These are phyloP conservation scores for Drosophila borborema DNA, from an alignment of 2,888 invertebrate species.

Conservation along the genomic window DNA sequence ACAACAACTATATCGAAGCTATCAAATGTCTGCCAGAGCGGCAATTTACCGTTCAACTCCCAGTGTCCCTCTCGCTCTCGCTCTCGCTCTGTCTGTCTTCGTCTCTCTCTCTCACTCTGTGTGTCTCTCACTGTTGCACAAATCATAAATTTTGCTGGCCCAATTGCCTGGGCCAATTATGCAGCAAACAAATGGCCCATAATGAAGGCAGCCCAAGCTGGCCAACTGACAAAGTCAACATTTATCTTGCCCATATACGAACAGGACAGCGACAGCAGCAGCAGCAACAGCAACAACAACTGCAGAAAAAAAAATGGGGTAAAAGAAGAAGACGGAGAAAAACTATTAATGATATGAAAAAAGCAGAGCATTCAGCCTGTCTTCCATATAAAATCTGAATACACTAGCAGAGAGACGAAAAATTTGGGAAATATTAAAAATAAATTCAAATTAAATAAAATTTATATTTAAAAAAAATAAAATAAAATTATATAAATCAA, in stretches of 20 bases:
- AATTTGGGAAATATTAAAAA: background rate
- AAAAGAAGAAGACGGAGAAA: slow-evolving; percentile 5
- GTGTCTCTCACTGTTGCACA: slow-evolving; percentile 26
- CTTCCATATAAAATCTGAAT: slow-evolving; percentile 4
- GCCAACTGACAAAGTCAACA: slow-evolving; percentile 76
- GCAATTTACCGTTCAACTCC: slow-evolving; percentile 56
- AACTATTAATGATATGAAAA: slow-evolving; percentile 49
- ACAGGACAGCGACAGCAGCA: slow-evolving; percentile 27
- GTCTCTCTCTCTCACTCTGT: background rate
- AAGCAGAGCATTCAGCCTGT: slow-evolving; percentile 29
- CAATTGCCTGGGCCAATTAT: slow-evolving; percentile 75
- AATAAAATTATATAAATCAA: too few species aligned
- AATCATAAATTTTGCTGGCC: slow-evolving; percentile 75
- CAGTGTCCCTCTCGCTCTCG: background rate
- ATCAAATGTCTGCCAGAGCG: slow-evolving; percentile 25
- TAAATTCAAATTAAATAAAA: background rate
- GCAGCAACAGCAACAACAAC: slow-evolving; percentile 13
- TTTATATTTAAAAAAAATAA: background rate
- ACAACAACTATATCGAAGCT: slow-evolving; percentile 50
- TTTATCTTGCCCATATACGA: slow-evolving; percentile 66
- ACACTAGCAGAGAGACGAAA: background rate
- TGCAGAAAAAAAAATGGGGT: background rate
- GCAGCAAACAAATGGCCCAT: slow-evolving; percentile 80
- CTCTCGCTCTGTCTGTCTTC: background rate
- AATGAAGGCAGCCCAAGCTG: slow-evolving; percentile 66